phyloP scores from a whole-genome alignment of 2,888 invertebrate species.

The Neoaliturus tenellus region DNA sequence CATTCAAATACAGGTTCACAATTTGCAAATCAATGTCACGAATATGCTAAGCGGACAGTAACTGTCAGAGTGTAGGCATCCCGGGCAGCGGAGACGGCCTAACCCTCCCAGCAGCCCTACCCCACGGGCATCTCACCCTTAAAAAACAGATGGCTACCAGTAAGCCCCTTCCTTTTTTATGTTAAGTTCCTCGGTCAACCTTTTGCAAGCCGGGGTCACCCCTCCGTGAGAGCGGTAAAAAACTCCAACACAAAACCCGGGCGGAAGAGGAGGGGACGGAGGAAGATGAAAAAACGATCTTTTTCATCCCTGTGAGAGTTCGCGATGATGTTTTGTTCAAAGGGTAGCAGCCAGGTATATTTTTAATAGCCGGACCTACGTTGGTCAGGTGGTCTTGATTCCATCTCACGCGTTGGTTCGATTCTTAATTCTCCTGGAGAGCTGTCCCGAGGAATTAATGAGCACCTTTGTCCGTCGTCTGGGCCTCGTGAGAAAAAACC shows the following conservation, averaged over 20 bases:
- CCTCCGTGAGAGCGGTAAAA: conserved; percentile 59
- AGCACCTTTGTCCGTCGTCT: conserved; percentile 22
- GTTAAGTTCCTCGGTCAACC: conserved; percentile 63
- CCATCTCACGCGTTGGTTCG: conserved; percentile 54
- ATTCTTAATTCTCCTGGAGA: conserved; percentile 43
- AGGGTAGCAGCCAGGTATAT: conserved; percentile 56
- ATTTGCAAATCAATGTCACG: conserved; percentile 48
- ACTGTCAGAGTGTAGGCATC: not conserved
- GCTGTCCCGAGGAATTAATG: conserved; percentile 43
- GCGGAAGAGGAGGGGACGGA: conserved; percentile 55
- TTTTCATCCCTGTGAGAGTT: conserved; percentile 53
- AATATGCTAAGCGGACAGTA: conserved; percentile 39
- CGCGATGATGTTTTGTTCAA: conserved; percentile 55
- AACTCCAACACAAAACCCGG: conserved; percentile 51
- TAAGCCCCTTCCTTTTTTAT: conserved; percentile 56
- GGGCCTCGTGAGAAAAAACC: conserved; percentile 16
- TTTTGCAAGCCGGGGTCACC: conserved; percentile 67
- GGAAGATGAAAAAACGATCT: conserved; percentile 53
- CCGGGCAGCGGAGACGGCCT: not conserved
- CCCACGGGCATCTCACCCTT: conserved; percentile 59
- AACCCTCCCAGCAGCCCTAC: conserved; percentile 8
- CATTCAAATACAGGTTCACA: conserved; percentile 33
- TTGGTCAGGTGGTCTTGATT: conserved; percentile 52
- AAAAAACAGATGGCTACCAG: conserved; percentile 64
- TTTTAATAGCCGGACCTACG: conserved; percentile 51